Conservation (phyloP, 2,888 invertebrate species). For the Melanostoma mellinum region DNA sequence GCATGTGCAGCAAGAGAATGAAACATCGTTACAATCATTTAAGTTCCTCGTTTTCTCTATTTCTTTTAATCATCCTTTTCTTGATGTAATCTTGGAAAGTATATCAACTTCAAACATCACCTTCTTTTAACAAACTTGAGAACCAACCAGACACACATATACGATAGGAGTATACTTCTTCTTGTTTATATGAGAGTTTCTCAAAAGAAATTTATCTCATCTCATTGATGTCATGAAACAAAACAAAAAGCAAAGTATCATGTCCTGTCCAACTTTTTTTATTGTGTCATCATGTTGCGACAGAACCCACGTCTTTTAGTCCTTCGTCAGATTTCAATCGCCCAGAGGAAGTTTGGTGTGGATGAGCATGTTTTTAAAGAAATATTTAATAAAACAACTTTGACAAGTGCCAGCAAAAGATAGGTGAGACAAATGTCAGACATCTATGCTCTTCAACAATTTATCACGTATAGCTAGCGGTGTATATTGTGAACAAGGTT, state of each 20-base stretch:
- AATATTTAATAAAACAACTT: constrained; percentile 58
- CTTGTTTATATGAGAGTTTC: constrained; percentile 16
- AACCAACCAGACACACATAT: constrained; percentile 7
- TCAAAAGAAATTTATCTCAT: constrained; percentile 34
- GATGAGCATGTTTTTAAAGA: constrained; percentile 40
- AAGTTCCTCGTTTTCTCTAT: constrained; percentile 23
- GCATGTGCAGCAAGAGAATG: constrained; percentile 45
- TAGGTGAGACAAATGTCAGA: constrained; percentile 18
- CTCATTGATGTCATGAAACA: constrained; percentile 23
- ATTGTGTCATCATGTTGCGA: constrained; percentile 61
- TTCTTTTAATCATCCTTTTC: constrained; percentile 12
- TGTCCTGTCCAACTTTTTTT: constrained; percentile 57
- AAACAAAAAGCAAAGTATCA: constrained; percentile 37
- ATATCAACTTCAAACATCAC: constrained; percentile 45
- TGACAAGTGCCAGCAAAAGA: constrained; percentile 26
- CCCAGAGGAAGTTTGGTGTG: constrained; percentile 4
- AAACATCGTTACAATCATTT: constrained; percentile 45
- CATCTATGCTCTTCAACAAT: not conserved
- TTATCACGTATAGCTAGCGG: constrained; percentile 7
- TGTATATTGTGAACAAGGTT: too few relatives aligned
- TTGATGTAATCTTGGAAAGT: constrained; percentile 1
- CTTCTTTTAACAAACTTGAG: too few relatives aligned
- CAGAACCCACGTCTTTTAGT: constrained; percentile 33
- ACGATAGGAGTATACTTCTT: not conserved
- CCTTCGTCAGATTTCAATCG: constrained; percentile 35